Percentiles rank a stretch among this genome's conserved stretches.
These are phyloP conservation scores for Nematolebias whitei DNA, from an alignment of 2,113 vertebrate species.

Conservation along the genomic window DNA sequence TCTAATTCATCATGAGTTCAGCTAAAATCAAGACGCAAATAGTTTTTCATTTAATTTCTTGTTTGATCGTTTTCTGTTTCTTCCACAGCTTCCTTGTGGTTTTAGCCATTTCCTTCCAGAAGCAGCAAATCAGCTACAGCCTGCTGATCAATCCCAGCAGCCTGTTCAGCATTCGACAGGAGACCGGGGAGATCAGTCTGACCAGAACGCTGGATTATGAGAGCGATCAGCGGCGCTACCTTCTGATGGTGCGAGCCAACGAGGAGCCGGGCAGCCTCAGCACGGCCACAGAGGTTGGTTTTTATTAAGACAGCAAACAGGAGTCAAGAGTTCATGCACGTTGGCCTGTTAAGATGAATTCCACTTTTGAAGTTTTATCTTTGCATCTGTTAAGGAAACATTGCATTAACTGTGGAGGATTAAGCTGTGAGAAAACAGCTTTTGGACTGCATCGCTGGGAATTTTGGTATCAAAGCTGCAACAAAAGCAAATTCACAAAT, in stretches of 20 bases:
- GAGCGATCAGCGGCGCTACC: slow-evolving; percentile 83
- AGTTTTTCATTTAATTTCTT: background rate
- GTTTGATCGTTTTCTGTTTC: slow-evolving; percentile 17
- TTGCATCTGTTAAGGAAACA: slow-evolving; percentile 5
- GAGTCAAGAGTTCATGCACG: slow-evolving; percentile 12
- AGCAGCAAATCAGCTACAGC: slow-evolving; percentile 85
- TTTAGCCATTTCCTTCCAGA: slow-evolving; percentile 85
- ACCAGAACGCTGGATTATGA: slow-evolving; percentile 86
- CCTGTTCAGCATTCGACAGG: slow-evolving; percentile 81
- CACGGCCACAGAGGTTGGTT: slow-evolving; percentile 83
- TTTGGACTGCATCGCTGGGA: background rate
- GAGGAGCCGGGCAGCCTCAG: slow-evolving; percentile 81
- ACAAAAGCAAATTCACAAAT: too few relatives aligned
- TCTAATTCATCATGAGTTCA: slow-evolving; percentile 31
- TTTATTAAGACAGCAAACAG: background rate
- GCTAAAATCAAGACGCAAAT: slow-evolving; percentile 30
- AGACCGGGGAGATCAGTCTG: slow-evolving; percentile 84
- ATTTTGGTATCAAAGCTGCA: too few relatives aligned
- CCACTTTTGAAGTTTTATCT: slow-evolving; percentile 15
- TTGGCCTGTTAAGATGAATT: slow-evolving; percentile 15
- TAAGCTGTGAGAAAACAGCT: background rate
- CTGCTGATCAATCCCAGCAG: slow-evolving; percentile 87
- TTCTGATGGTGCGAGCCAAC: slow-evolving; percentile 83
- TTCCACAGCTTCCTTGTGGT: slow-evolving; percentile 83
- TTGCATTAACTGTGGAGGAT: slow-evolving; percentile 18